Base-by-base conservation (phyloP, 2,113 vertebrate species). In the Scomber colias region DNA sequence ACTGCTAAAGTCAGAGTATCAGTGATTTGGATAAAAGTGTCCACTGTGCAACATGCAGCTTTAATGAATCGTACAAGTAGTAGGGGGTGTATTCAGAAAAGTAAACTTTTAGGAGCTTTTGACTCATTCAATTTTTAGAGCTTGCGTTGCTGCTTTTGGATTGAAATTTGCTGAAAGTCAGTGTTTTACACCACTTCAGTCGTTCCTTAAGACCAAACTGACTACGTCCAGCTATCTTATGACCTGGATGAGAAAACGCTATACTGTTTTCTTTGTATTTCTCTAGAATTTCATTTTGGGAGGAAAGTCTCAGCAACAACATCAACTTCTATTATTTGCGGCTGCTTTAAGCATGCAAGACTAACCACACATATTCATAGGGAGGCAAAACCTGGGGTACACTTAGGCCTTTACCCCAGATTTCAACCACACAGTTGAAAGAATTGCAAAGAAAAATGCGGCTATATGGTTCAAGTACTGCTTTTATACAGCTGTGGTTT, bases 401-500 rank as follows among this genome's bases (percentile, higher is more conserved):
- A 68, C 66, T 59, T 57, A 44, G 44, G 69, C 46, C n/a, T 61
- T 71, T 66, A 68, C 56, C n/a, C 67, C 4, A 44, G 17, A 30
- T 50, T 30, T 15, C 71, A 77, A 78, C 46, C 66, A 9, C 35
- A 81, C 61, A 78, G 71, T 54, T 85, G 14, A 68, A 68, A 53
- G 57, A 71, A 48, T 3, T 64, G 27, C 44, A 57, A 56, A 45
- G 44, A 53, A 60, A 71, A 54, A 49, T 17, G 13, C 31, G 0
- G 27, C 46, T 35, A 13, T 60, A 17, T 50, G 54, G 15, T 51
- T 55, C 40, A 17, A 5, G 40, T 8, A 14, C 4, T 54, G 16
- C 19, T 14, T 69, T 73, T 12, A 16, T 44, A 12, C 48, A 10
- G 15, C 15, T 73, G 13, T 0, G 30, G 40, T 56, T 11, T 7